Evolutionary conservation across 2,113 vertebrate species (phyloP).

Genomic region (Anser cygnoides): DNA sequence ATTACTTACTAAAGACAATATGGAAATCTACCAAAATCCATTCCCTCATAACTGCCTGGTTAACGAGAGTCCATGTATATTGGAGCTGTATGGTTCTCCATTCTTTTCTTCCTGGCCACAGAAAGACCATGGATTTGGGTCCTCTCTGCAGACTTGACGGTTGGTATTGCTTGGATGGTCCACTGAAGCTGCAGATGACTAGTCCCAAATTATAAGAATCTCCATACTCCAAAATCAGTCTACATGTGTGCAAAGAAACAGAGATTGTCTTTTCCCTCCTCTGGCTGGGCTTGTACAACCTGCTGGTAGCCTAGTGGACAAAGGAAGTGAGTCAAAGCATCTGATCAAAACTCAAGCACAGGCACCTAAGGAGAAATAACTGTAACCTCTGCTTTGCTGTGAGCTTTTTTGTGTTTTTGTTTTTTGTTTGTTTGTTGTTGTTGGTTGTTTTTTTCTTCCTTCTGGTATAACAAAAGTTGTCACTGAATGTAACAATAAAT

Average conservation of each 20-base stretch:
- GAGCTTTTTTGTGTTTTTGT: neutral
- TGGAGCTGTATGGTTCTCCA: neutral
- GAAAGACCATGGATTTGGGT: neutral
- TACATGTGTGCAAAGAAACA: neutral
- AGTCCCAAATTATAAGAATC: neutral
- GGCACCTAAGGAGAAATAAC: neutral
- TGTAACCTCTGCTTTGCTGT: neutral
- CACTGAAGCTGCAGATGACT: neutral
- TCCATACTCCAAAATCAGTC: neutral
- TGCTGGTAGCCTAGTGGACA: neutral
- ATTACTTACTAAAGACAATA: neutral
- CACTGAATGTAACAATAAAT: neutral
- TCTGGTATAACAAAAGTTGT: neutral
- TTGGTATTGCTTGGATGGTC: neutral
- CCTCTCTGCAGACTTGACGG: neutral
- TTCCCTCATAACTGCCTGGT: neutral
- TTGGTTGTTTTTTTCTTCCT: neutral
- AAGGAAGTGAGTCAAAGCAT: neutral
- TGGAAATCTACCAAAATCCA: neutral
- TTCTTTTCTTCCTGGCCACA: neutral
- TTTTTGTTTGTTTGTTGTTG: neutral
- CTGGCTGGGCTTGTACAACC: neutral
- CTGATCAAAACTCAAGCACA: neutral
- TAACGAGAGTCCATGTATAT: accelerated
- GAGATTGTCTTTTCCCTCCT: neutral